Conservation (phyloP, 2,113 vertebrate species). For the Hyperopisus bebe region DNA sequence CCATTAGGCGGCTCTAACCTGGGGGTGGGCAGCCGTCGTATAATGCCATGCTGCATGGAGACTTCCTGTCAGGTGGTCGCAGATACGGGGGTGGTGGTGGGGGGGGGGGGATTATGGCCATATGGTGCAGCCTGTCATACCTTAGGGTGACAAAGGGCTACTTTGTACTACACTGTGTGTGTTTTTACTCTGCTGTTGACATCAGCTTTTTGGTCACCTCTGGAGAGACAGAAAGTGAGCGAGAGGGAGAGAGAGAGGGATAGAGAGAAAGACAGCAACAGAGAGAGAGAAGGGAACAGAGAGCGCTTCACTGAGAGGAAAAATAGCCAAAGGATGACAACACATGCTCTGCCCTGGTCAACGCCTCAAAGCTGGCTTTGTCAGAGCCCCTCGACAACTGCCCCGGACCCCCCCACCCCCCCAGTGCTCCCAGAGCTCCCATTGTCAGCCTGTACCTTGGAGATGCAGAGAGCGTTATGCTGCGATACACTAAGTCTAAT, state of each 20-base stretch:
- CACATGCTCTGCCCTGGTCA: constrained; percentile 46
- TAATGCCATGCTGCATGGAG: constrained; percentile 76
- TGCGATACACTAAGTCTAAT: constrained; percentile 88
- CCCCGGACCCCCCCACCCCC: neutral
- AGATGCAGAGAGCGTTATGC: constrained; percentile 79
- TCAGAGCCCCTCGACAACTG: constrained; percentile 12
- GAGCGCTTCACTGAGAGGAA: neutral
- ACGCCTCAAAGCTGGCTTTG: constrained; percentile 65
- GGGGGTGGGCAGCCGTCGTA: constrained; percentile 63
- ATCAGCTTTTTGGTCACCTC: constrained; percentile 18
- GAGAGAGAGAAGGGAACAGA: neutral
- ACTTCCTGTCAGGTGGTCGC: constrained; percentile 80
- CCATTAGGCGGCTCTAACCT: constrained; percentile 65
- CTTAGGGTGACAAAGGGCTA: constrained; percentile 82
- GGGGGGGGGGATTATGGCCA: constrained; percentile 70
- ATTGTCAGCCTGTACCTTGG: constrained; percentile 77
- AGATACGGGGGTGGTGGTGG: constrained; percentile 57
- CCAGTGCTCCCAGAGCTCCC: constrained; percentile 42
- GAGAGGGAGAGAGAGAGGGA: neutral
- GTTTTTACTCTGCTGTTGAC: constrained; percentile 6
- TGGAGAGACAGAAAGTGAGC: neutral
- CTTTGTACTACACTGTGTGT: constrained; percentile 67
- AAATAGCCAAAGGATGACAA: constrained; percentile 61
- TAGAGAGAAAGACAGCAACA: neutral
- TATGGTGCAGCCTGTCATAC: constrained; percentile 79